These are phyloP conservation scores for Leptinotarsa juncta DNA, from an alignment of 2,888 invertebrate genomes.

Conservation along the genomic window DNA sequence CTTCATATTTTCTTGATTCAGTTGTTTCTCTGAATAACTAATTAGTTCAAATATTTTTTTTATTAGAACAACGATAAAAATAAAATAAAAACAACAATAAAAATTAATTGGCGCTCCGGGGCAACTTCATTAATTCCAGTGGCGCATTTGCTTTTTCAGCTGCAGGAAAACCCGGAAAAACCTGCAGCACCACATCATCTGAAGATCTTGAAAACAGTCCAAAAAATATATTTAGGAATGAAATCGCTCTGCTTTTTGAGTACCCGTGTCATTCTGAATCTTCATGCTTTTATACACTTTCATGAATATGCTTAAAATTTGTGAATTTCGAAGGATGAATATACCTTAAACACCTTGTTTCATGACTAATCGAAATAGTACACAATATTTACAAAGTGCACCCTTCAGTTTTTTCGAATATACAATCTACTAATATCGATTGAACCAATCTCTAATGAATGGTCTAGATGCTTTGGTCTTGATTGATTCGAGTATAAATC, in stretches of 20 bases:
- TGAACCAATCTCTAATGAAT: neutral
- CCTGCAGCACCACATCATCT: too few relatives aligned
- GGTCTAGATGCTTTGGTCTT: neutral
- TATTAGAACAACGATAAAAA: too few relatives aligned
- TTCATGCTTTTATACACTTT: neutral
- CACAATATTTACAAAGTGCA: neutral
- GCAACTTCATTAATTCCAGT: too few relatives aligned
- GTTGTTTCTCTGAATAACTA: neutral
- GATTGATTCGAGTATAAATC: neutral
- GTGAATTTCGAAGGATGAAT: neutral
- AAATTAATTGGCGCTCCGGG: too few relatives aligned
- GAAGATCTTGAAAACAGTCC: neutral
- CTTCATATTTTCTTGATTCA: neutral
- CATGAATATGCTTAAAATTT: neutral
- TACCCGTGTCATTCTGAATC: neutral
- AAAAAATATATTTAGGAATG: neutral
- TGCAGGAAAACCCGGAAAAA: too few relatives aligned
- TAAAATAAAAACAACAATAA: too few relatives aligned
- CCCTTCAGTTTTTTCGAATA: neutral
- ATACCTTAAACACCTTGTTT: neutral
- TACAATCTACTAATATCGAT: neutral
- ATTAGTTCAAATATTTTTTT: neutral
- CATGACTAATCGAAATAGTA: neutral
- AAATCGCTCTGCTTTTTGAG: neutral
- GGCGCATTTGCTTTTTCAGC: too few relatives aligned